phyloP scores from a whole-genome alignment of 1,140 invertebrate genomes.

The Ctenoplectra terminalis region DNA sequence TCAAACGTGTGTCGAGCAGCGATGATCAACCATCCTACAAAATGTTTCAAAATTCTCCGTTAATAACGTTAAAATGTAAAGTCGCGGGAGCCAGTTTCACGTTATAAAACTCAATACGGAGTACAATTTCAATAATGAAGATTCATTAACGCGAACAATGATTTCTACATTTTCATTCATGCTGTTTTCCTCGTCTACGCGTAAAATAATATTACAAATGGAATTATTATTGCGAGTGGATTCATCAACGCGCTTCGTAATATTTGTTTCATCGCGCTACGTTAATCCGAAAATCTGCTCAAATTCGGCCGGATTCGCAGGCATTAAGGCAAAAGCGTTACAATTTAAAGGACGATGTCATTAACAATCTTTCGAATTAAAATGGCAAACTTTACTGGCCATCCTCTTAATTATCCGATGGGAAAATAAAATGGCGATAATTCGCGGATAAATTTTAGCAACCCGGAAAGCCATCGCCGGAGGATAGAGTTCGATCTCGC shows the following conservation, averaged over 20 bases:
- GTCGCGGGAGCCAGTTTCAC: too few species aligned
- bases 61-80: neutral
- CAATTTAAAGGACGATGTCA: neutral
- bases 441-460: neutral
- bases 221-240: neutral
- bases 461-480: neutral
- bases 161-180: too few species aligned
- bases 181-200: too few species aligned
- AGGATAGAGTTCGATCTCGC: neutral
- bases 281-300: neutral
- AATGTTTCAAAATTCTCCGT: neutral
- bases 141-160: too few species aligned
- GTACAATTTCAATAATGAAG: neutral
- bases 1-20: neutral
- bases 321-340: neutral
- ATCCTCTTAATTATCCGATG: neutral
- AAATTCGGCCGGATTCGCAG: too few species aligned
- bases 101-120: neutral
- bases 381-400: neutral
- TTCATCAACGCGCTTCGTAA: neutral
- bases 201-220: neutral
- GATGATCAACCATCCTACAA: too few species aligned
- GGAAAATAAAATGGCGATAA: neutral
- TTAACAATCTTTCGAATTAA: slow-evolving; percentile 10
- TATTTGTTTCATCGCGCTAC: neutral